These are phyloP conservation scores for Caranx ignobilis DNA, from an alignment of 2,113 vertebrate genomes.

Conservation along the genomic window DNA sequence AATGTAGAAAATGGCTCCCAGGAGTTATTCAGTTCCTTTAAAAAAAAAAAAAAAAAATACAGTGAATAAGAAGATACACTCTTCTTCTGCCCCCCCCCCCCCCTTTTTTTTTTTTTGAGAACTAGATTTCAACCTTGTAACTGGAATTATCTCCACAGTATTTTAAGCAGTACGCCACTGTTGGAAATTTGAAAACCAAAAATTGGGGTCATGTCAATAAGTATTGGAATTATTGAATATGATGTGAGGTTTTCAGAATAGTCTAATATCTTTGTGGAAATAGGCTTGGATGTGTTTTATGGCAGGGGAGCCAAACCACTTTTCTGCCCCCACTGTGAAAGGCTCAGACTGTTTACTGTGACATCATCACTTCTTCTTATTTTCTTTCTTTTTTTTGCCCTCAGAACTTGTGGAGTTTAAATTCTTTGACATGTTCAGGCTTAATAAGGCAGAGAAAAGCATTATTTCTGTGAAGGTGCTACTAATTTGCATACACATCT, in stretches of 20 bases:
- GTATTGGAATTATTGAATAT: no score
- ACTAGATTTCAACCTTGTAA: no score
- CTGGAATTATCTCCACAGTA: no score
- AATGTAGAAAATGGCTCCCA: no score
- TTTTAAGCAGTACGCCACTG: no score
- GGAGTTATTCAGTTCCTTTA: no score
- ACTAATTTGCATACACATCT: conserved; percentile 53
- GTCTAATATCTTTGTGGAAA: background rate
- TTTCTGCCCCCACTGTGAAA: background rate
- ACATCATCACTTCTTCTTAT: conserved; percentile 12
- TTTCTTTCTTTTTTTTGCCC: no score
- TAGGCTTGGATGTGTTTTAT: background rate
- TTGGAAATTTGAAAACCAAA: background rate
- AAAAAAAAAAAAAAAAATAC: no score
- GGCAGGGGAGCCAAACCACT: background rate
- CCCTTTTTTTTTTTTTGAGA: no score
- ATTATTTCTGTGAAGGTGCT: conserved; percentile 51
- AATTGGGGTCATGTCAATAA: no score
- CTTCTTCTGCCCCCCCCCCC: no score
- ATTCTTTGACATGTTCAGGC: conserved; percentile 22
- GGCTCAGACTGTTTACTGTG: conserved; percentile 1
- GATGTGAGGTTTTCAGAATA: background rate
- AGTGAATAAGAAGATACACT: no score
- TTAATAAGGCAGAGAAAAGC: conserved; percentile 46
- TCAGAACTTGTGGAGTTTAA: conserved; percentile 25